These are phyloP conservation scores for Monomorium pharaonis DNA, from an alignment of 1,140 invertebrate genomes.

Conservation along the genomic window DNA sequence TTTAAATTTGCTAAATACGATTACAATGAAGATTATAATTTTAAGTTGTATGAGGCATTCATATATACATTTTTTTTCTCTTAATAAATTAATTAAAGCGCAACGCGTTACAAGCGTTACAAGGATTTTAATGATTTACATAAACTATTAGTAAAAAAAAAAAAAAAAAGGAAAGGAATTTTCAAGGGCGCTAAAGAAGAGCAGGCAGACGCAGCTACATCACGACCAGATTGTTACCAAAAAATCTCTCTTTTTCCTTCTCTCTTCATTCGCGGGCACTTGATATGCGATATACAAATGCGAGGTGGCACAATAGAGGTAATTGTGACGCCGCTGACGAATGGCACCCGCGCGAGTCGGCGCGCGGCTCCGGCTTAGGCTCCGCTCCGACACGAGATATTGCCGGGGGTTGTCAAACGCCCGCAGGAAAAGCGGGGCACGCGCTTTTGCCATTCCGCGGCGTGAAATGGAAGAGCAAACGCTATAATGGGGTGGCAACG, in stretches of 20 bases:
- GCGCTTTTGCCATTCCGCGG: slow-evolving; percentile 74
- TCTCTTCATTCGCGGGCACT: slow-evolving; percentile 44
- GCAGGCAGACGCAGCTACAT: not conserved
- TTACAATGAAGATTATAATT: not conserved
- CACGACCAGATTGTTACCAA: not conserved
- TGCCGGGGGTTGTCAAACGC: slow-evolving; percentile 51
- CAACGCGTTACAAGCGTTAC: not conserved
- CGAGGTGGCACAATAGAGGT: slow-evolving; percentile 75
- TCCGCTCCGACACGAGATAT: slow-evolving; percentile 51
- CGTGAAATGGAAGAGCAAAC: slow-evolving; percentile 81
- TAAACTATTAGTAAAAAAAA: not conserved
- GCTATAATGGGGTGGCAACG: slow-evolving; percentile 84
- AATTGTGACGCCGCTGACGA: slow-evolving; percentile 80
- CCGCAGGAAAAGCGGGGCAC: slow-evolving; percentile 70
- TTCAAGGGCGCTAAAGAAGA: not conserved
- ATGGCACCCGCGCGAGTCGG: slow-evolving; percentile 78
- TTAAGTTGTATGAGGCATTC: too few species aligned
- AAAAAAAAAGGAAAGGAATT: not conserved
- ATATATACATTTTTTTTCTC: too few species aligned
- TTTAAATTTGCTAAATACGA: not conserved
- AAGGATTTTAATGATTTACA: not conserved
- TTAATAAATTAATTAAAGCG: too few species aligned
- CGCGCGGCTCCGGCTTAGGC: slow-evolving; percentile 27
- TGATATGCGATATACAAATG: slow-evolving; percentile 77
- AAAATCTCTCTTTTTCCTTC: not conserved